Evolutionary conservation across 2,797 vertebrate species (phyloP), one percentile per base, ranked within the genome.

Genomic region (Karalla daura): DNA sequence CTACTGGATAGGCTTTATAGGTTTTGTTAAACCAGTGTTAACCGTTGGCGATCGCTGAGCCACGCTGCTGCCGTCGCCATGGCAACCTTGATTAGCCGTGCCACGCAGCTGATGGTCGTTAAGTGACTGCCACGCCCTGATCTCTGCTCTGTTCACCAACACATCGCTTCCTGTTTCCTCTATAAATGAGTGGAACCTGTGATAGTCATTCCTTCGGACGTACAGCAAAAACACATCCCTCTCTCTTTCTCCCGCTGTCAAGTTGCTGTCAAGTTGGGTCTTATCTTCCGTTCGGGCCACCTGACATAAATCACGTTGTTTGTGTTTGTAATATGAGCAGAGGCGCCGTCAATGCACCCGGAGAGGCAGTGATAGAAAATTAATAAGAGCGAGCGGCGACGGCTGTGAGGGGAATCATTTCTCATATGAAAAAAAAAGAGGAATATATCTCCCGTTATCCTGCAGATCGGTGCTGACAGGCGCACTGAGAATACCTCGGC

Each of bases 401-500:
- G 51, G 45, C 61, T 41, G 5, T n/a, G 17, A 21, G 27, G 43
- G 25, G 45, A 46, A 27, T 32, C 24, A 44, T 47, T 62, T 58
- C 25, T 67, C 28, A 28, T 18, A 66, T 47, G 5, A 49, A 58
- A 55, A 41, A 51, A 44, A 59, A 68, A 64, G 25, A 40, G 51
- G 17, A 51, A 58, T 44, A 68, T 13, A 47, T 60, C 53, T 40
- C 7, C n/a, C 44, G 28, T 61, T 64, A 37, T 65, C 61, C 54
- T n/a, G 36, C 51, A 76, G 60, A 78, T 75, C 72, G 36, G 61
- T 24, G 67, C 58, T 73, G 78, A 77, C 63, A 70, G 59, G 54
- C 60, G 59, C 25, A 33, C 61, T 75, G 63, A 55, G 8, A 63
- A 79, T 55, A 65, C 55, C 58, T 28, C 32, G 21, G 30, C 27